Conservation (phyloP, 2,888 invertebrate species). For the Protonemura montana region DNA sequence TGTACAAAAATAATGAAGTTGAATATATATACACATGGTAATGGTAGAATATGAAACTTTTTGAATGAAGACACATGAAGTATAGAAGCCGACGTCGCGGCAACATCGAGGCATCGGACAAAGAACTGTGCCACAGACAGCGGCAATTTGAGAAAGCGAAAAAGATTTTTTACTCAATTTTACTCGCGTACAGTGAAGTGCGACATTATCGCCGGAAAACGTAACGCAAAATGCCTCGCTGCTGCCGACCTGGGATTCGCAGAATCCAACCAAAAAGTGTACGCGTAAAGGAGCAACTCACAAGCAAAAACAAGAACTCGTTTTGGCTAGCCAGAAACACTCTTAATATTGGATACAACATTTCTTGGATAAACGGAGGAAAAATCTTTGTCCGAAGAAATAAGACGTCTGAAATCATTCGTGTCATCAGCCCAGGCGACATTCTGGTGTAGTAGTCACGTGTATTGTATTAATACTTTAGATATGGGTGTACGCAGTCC, state of each 20-base stretch:
- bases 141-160: not conserved
- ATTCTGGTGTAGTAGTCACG: too few species aligned
- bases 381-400: not conserved
- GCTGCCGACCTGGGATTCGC: not conserved
- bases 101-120: not conserved
- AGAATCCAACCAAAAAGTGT: not conserved
- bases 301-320: not conserved
- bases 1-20: too few species aligned
- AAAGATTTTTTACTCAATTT: not conserved
- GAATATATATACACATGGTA: too few species aligned
- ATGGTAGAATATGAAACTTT: too few species aligned
- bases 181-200: not conserved
- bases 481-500: too few species aligned
- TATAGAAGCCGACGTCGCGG: too few species aligned
- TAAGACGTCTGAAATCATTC: too few species aligned
- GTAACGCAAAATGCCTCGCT: not conserved
- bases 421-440: too few species aligned
- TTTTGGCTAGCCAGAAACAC: not conserved
- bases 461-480: too few species aligned
- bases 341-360: not conserved
- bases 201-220: not conserved
- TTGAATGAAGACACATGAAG: too few species aligned
- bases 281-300: not conserved
- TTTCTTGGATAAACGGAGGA: too few species aligned
- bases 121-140: not conserved